Evolutionary conservation across 2,797 vertebrate species (phyloP), one percentile per base, ranked within the genome.

Genomic region (Tapirus indicus): DNA sequence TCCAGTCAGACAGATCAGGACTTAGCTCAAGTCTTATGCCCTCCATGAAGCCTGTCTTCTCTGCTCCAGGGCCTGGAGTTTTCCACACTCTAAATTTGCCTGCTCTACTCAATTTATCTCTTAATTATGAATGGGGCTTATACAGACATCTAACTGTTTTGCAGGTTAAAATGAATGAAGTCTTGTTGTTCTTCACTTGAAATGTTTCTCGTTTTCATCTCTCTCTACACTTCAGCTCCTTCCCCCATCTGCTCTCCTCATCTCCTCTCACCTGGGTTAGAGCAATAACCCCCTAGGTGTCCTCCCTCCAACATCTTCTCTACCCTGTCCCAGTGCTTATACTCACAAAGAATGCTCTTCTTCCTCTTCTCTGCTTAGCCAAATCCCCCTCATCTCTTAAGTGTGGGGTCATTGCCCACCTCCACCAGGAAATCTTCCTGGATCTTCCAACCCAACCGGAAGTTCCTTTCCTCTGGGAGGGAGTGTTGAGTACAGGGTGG

Each of bases 371-470:
- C 58, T 68, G 47, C 58, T 84, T 79, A 47, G 35, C 41, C 74
- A 91, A 47, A 25, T 93, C 25, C 14, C 94, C 35, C n/a, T 27
- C 79, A 38, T 74, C 58, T 88, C 95, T 27, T 58, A 88, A 85
- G 58, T 69, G 41, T 75, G 56, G 64, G 29, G 35, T 69, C 49
- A 79, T 44, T 80, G 74, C 54, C 54, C 58, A 32, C 44, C 35
- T 94, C 66, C 62, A 27, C 52, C 21, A 60, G 35, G 47, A 88
- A 84, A 44, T 47, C 44, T 89, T 94, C 38, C 9, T 71, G 56
- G n/a, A 66, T 87, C 80, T 95, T 84, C 71, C 79, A 80, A 35
- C 75, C 5, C 89, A 72, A 7, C 27, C 16, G 23, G 64, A 49
- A 83, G 38, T 58, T 20, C 72, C 38, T 68, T 20, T 78, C 88